Evolutionary conservation across 2,888 invertebrate genomes (phyloP).

Genomic region (Tridacna crocea): DNA sequence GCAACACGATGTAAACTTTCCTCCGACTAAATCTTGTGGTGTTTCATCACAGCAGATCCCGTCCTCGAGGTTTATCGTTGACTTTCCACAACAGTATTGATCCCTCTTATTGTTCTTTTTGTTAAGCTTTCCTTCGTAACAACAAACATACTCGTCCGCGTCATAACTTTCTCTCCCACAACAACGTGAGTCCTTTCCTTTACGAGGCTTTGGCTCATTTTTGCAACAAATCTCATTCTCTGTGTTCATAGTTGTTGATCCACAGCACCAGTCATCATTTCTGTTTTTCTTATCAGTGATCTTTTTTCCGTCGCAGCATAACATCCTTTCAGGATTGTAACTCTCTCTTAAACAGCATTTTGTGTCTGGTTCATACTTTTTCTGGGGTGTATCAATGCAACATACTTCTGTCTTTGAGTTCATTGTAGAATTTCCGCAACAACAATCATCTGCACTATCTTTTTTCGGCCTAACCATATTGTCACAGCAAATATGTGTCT

Average conservation of each 20-base stretch:
- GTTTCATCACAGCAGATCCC: constrained; percentile 43
- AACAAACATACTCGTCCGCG: constrained; percentile 39
- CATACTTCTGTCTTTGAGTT: constrained; percentile 35
- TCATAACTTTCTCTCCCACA: constrained; percentile 44
- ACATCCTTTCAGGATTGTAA: constrained; percentile 17
- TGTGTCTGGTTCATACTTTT: constrained; percentile 17
- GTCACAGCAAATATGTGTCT: constrained; percentile 31
- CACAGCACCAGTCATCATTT: constrained; percentile 53
- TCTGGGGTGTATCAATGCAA: constrained; percentile 36
- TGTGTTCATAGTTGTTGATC: constrained; percentile 43
- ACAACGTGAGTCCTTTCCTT: constrained; percentile 38
- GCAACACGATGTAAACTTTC: constrained; percentile 32
- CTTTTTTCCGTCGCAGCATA: constrained; percentile 38
- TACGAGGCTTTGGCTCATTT: constrained; percentile 24
- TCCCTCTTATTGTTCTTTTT: constrained; percentile 37
- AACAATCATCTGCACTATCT: constrained; percentile 27
- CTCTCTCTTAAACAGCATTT: constrained; percentile 42
- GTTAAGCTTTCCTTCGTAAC: constrained; percentile 26
- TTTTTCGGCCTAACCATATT: constrained; percentile 10
- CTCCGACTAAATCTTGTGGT: constrained; percentile 19
- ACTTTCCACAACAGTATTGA: constrained; percentile 43
- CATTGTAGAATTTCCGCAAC: constrained; percentile 39
- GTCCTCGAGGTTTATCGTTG: constrained; percentile 27
- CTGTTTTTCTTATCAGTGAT: constrained; percentile 19
- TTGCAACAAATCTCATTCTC: constrained; percentile 36